Base-by-base conservation (phyloP, 1,140 invertebrate species). In the Leptestheria dahalacensis region DNA sequence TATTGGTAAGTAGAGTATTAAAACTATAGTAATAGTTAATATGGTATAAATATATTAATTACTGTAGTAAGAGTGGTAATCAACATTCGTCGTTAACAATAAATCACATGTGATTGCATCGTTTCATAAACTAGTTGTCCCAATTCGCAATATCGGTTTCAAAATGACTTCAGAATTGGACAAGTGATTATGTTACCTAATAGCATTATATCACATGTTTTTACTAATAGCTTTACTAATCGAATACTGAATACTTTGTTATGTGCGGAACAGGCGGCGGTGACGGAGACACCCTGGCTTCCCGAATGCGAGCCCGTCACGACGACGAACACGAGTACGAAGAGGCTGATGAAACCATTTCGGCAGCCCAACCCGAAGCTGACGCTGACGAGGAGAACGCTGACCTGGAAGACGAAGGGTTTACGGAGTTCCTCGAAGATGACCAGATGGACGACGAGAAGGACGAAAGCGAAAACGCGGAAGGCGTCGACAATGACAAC, bases 241-340 rank as follows among this genome's bases (percentile, higher is more conserved):
- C 2, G 41, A 48, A 18, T 9, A 51, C 4, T 12, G 50, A 48
- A 15, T 46, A 18, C 20, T 1, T 1, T 48, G 18, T 3, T 51
- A 20, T 59, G 49, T 52, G 9, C 73, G 77, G 59, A n/a, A n/a
- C n/a, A n/a, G n/a, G 77, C 78, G 64, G 77, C 48, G 74, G 77
- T 46, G 76, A 79, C 47, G 75, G 77, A 41, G 74, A 77, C 24
- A 33, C 23, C 3, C 56, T 21, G 26, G 57, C 62, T 11, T 33
- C 48, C 2, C 53, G 12, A 24, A 51, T 28, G 4, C 33, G 51
- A 15, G 46, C 25, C 15, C 47, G 48, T 24, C 41, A 59, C 29
- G 57, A 41, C 15, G 64, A 57, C 52, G 64, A 62, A 12, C 48
- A 61, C 25, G 33, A 57, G 23, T 64, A 49, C 48, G 26, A 61